Evolutionary conservation across 2,888 invertebrate species (phyloP), one percentile per base, ranked within the genome.

Genomic region (Cotesia congregata): DNA sequence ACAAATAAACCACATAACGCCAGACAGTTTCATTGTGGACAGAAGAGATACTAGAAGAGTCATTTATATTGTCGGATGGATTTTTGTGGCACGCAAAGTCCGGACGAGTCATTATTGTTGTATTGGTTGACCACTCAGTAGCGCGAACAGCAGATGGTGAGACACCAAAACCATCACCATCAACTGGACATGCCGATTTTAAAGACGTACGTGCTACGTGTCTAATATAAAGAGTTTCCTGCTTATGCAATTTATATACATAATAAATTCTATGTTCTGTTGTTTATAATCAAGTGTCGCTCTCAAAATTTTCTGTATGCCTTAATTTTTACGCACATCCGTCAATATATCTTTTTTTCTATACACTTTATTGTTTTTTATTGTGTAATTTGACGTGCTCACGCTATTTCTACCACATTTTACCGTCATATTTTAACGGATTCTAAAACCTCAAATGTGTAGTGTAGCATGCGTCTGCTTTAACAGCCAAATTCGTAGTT

Each of bases 1-100:
- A 72, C 84, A 85, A 85, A 85, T 83, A 86, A 88, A 87, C 88
- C 87, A 80, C 87, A 87, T 80, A 83, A 84, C 86, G 83, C 83
- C 87, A 87, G 86, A 83, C 81, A 87, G 81, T 79, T 84, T 59
- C 20, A 75, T 75, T 75, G 65, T 75, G 15, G 60, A 17, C 38
- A 65, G 75, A 62, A 17, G 50, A 65, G 64, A 70, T 38, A 75
- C 64, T 75, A 70, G 70, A 64, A 41, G n/a, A 65, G 61, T 61
- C 68, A 64, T 64, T 62, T 75, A 70, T 81, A 85, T 87, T 87
- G 85, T 86, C 83, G 81, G 78, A 76, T 73, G 79, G 73, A 67
- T 75, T 71, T 81, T 84, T 83, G 81, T 77, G 79, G 82, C 81
- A 82, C 82, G 82, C 83, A 79, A 83, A 77, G 65, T 68, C 73